Conservation (phyloP, 2,888 invertebrate species). For the Rhamphomyia laevipes region DNA sequence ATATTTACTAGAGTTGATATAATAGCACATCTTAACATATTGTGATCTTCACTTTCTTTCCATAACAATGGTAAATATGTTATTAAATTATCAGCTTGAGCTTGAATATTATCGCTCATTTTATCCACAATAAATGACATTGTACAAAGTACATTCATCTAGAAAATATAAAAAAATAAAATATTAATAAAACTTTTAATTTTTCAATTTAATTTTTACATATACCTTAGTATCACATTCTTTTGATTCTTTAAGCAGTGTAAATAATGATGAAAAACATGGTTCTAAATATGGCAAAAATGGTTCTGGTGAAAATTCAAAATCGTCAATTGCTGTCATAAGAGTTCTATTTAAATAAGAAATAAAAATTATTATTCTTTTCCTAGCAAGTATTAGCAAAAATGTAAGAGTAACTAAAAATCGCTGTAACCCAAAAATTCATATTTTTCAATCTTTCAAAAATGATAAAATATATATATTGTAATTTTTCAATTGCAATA, state of each 20-base stretch:
- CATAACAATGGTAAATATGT: conserved; percentile 79
- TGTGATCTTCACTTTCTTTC: conserved; percentile 76
- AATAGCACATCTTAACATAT: conserved; percentile 85
- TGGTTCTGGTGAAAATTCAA: conserved; percentile 78
- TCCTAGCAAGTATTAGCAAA: not conserved
- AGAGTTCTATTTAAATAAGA: conserved; percentile 42
- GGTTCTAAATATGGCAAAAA: conserved; percentile 74
- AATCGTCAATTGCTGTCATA: conserved; percentile 77
- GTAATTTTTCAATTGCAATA: too few relatives aligned
- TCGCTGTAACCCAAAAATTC: too few relatives aligned
- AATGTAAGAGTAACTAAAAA: not conserved
- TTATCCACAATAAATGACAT: conserved; percentile 83
- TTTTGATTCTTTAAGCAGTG: conserved; percentile 70
- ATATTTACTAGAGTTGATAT: conserved; percentile 61
- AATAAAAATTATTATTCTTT: not conserved
- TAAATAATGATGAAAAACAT: conserved; percentile 67
- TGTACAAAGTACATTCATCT: conserved; percentile 85
- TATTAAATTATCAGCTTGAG: conserved; percentile 55
- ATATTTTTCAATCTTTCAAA: too few relatives aligned
- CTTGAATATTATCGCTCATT: conserved; percentile 60
- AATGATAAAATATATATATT: too few relatives aligned
- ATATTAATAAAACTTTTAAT: not conserved
- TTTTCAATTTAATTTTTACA: not conserved
- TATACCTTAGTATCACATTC: conserved; percentile 85
- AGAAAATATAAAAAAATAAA: conserved; percentile 19